phyloP scores from a whole-genome alignment of 2,797 vertebrate species.

The Cynodonichthys magdalenae region DNA sequence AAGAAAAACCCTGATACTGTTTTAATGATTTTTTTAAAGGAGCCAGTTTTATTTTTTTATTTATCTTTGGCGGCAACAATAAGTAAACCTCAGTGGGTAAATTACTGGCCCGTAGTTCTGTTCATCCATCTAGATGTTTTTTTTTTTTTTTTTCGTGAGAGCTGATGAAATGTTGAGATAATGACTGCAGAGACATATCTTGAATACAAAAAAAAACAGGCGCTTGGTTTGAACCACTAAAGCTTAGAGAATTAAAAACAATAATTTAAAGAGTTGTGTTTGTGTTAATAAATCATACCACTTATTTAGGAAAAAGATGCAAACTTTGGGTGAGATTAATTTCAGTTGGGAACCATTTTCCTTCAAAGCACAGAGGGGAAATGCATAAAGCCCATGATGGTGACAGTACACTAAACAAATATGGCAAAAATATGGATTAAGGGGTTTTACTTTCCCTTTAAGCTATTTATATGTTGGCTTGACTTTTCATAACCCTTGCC shows the following conservation, averaged over 20 bases:
- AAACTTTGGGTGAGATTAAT: not conserved
- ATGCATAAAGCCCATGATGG: not conserved
- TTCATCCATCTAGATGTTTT: not conserved
- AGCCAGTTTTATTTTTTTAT: too few species aligned
- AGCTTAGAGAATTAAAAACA: not conserved
- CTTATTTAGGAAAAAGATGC: not conserved
- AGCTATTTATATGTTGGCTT: constrained; percentile 9
- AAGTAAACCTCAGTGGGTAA: not conserved
- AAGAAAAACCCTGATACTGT: not conserved
- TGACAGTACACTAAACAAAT: constrained; percentile 11
- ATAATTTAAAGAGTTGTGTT: not conserved
- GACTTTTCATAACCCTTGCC: constrained; percentile 19
- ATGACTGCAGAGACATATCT: not conserved
- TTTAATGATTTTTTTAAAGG: not conserved
- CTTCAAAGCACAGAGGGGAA: not conserved
- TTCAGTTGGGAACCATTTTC: constrained; percentile 7
- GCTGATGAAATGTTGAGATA: not conserved
- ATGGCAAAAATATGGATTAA: constrained; percentile 3
- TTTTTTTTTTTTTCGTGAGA: not conserved
- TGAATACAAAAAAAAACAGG: not conserved
- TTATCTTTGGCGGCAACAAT: not conserved
- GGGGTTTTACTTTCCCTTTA: constrained; percentile 15
- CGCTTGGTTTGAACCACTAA: not conserved
- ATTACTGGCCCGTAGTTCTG: not conserved
- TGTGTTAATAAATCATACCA: constrained; percentile 9